Conservation (phyloP, 1,140 invertebrate genomes). For the Drosophila virilis region DNA sequence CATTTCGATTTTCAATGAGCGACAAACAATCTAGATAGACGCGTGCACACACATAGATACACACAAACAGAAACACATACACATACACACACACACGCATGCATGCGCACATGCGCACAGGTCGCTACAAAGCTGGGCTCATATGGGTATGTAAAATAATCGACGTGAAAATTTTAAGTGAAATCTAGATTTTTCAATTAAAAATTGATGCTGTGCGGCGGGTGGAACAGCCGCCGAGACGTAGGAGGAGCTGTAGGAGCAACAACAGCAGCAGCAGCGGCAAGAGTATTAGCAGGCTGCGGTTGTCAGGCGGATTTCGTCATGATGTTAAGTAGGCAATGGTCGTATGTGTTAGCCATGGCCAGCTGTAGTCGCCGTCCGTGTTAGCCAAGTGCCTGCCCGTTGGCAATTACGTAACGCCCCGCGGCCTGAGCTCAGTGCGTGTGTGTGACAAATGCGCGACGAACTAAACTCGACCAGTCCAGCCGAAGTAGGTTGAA, state of each 20-base stretch:
- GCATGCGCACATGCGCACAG: neutral
- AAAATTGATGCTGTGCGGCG: constrained; percentile 31
- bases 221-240: constrained; percentile 1
- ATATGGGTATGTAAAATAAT: constrained; percentile 10
- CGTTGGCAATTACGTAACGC: constrained; percentile 52
- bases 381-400: constrained; percentile 51
- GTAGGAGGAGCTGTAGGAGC: neutral
- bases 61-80: neutral
- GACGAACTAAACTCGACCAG: constrained; percentile 54
- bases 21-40: constrained; percentile 54
- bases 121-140: constrained; percentile 26
- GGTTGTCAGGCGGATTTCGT: constrained; percentile 49
- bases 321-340: constrained; percentile 53
- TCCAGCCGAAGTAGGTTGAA: constrained; percentile 58
- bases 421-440: constrained; percentile 36
- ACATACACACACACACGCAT: neutral
- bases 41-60: neutral
- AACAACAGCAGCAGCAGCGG: neutral
- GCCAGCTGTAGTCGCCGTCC: constrained; percentile 36
- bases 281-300: constrained; percentile 1
- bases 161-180: constrained; percentile 35
- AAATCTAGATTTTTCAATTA: constrained; percentile 60
- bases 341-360: constrained; percentile 41
- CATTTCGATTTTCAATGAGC: constrained; percentile 44
- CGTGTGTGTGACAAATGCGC: constrained; percentile 54